Base-by-base conservation (phyloP, 2,888 invertebrate species). In the Phalera bucephala region DNA sequence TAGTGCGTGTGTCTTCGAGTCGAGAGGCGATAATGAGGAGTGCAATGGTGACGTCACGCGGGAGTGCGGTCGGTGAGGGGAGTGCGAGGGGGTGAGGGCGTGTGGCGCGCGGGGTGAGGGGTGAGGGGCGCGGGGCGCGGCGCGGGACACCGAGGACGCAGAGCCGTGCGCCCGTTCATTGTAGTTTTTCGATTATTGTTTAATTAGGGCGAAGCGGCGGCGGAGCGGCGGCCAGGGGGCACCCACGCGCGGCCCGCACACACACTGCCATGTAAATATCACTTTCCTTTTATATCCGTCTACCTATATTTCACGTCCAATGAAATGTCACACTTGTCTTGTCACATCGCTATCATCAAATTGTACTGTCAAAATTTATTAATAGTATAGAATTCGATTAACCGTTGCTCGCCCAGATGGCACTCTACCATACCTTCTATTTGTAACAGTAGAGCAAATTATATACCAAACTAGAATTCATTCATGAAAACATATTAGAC, bases 121-220 rank as follows among this genome's bases (percentile, higher is more conserved):
- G 40, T 37, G 42, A 42, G 38, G 57, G 11, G 47, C 42, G 54
- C 35, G 51, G 57, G 37, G 56, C 31, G 58, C 55, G 59, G 64
- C 52, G 79, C 59, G 76, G 76, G 73, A 65, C 71, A 69, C 69
- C 73, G 80, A 77, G 78, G 80, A 80, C 80, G 82, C 62, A 55
- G 76, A 80, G 84, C 83, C 79, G 82, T 77, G 85, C 85, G 86
- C 86, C 80, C 86, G 88, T 83, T 88, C 86, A 87, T 88, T 88
- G 88, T 88, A 88, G 86, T 88, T 87, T 88, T 88, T 88, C 88
- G 88, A 89, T 89, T 89, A 88, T 88, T 89, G 88, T 89, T 88
- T 89, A 88, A 89, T 88, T 89, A 89, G 88, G 88, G 87, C 88
- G 87, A 88, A 87, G 87, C 88, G 87, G 88, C 88, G 86, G 86